A percentile compares a stretch with the other conserved stretches of the same genome.
Conservation (phyloP, 2,888 invertebrate species). For the Oscheius sp. region DNA sequence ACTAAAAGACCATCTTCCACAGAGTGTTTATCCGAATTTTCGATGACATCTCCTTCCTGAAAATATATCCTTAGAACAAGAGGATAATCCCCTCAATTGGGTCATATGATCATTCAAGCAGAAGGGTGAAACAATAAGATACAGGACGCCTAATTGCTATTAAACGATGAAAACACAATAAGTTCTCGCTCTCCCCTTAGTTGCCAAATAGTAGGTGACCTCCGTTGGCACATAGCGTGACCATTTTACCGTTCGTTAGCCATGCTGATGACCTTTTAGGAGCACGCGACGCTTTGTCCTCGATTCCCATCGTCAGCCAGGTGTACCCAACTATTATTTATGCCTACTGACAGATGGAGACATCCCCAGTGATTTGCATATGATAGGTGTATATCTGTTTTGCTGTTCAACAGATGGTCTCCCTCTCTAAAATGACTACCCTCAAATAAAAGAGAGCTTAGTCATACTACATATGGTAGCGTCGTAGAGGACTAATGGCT, state of each 20-base stretch:
- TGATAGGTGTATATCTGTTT: conserved; percentile 26
- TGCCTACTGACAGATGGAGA: conserved; percentile 29
- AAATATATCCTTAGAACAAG: conserved; percentile 10
- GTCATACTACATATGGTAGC: conserved; percentile 18
- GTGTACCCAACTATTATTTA: conserved; percentile 27
- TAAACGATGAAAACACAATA: conserved; percentile 2
- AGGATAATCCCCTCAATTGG: conserved; percentile 27
- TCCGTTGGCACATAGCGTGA: conserved; percentile 21
- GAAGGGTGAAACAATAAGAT: conserved; percentile 27
- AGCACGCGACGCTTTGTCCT: conserved; percentile 27
- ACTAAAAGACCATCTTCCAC: conserved; percentile 56
- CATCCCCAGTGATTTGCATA: conserved; percentile 24
- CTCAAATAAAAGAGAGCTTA: conserved; percentile 5
- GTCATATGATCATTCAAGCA: conserved; percentile 14
- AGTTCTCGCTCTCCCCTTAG: not conserved
- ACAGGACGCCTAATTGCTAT: conserved; percentile 14
- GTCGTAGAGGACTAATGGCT: conserved; percentile 13
- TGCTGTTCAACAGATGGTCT: conserved; percentile 18
- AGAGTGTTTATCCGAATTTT: conserved; percentile 52
- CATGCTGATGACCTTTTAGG: conserved; percentile 27
- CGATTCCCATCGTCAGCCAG: conserved; percentile 21
- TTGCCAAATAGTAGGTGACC: conserved; percentile 12
- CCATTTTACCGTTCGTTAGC: conserved; percentile 26
- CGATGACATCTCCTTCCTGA: conserved; percentile 46
- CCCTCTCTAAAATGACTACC: conserved; percentile 19